Evolutionary conservation across 1,140 invertebrate species (phyloP).

Genomic region (Agrilus planipennis): DNA sequence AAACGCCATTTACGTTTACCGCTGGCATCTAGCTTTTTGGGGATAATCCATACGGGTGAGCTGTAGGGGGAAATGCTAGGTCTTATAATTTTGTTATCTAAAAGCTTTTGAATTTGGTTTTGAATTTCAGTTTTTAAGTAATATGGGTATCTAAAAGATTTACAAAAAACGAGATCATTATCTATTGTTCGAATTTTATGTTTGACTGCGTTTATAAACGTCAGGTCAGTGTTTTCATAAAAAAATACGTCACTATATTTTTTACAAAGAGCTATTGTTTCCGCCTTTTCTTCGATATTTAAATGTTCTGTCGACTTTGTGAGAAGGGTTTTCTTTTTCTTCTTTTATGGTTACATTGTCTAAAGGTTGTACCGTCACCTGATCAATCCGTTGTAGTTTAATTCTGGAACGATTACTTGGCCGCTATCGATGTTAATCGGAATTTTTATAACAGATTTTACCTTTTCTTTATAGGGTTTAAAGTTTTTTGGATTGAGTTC

Average conservation of each 20-base stretch:
- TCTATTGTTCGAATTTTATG: neutral
- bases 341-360: too few species aligned
- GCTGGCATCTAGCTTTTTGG: constrained; percentile 29
- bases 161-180: constrained; percentile 7
- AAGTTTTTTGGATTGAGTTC: too few species aligned
- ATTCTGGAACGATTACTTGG: too few species aligned
- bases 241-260: constrained; percentile 2
- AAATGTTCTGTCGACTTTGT: neutral
- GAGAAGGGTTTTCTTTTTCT: too few species aligned
- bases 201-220: constrained; percentile 1
- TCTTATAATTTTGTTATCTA: constrained; percentile 23
- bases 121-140: constrained; percentile 19
- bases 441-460: too few species aligned
- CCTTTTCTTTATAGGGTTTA: too few species aligned
- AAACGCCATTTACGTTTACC: constrained; percentile 29
- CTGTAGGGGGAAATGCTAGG: constrained; percentile 25
- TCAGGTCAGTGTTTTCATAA: neutral
- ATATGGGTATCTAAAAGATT: constrained; percentile 19
- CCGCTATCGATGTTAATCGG: too few species aligned
- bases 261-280: neutral
- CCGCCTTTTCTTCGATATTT: neutral
- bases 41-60: constrained; percentile 23
- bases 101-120: constrained; percentile 19
- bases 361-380: too few species aligned
- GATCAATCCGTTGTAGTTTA: too few species aligned